Evolutionary conservation across 2,797 vertebrate species (phyloP).

Genomic region (Typhlichthys eigenmanni): DNA sequence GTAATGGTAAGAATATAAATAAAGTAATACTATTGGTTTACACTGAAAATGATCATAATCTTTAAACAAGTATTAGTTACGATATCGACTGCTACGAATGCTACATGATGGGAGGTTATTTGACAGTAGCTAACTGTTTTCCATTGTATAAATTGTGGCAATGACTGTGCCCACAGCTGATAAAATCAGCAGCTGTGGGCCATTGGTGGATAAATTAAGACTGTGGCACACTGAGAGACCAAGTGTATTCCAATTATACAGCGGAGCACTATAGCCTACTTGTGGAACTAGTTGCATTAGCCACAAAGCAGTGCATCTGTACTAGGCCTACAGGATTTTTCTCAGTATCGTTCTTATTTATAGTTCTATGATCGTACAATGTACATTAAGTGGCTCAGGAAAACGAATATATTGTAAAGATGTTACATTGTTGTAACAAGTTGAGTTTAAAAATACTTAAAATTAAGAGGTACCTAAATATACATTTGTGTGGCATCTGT

Average conservation of each 20-base stretch:
- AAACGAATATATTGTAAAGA: slow-evolving; percentile 39
- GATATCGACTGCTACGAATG: too few species aligned
- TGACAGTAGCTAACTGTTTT: slow-evolving; percentile 52
- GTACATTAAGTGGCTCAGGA: slow-evolving; percentile 32
- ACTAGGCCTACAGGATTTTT: slow-evolving; percentile 38
- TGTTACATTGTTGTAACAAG: too few species aligned
- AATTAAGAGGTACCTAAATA: too few species aligned
- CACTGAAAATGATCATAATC: too few species aligned
- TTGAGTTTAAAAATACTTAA: too few species aligned
- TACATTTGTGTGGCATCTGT: too few species aligned
- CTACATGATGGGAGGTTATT: too few species aligned
- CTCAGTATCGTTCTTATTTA: too few species aligned
- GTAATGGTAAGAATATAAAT: too few species aligned
- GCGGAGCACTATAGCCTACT: slow-evolving; percentile 62
- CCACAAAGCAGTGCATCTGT: slow-evolving; percentile 70
- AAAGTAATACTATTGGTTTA: too few species aligned
- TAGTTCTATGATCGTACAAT: slow-evolving; percentile 28
- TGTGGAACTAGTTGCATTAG: slow-evolving; percentile 69
- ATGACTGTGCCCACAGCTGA: slow-evolving; percentile 32
- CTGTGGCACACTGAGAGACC: slow-evolving; percentile 54
- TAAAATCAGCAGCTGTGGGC: slow-evolving; percentile 61
- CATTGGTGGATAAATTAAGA: slow-evolving; percentile 32
- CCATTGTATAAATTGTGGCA: background rate
- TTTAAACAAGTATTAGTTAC: too few species aligned
- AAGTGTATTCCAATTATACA: slow-evolving; percentile 66